Percentiles rank a stretch among this genome's conserved stretches.
Evolutionary conservation across 1,140 invertebrate species (phyloP).

Genomic region (Drosophila leontia): DNA sequence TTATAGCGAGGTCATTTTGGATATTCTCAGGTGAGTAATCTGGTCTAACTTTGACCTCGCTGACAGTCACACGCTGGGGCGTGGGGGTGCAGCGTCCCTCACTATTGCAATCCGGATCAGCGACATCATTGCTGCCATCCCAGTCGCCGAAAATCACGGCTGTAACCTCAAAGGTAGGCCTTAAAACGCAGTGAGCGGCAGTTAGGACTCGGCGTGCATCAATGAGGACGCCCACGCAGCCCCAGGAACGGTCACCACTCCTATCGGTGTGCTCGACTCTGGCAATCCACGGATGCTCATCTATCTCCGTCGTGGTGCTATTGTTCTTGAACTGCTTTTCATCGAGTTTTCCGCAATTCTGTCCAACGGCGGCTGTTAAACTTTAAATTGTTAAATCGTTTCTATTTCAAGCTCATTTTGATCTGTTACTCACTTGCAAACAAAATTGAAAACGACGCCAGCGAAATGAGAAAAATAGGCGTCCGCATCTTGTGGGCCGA

Average conservation of each 20-base stretch:
- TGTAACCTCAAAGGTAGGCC: neutral
- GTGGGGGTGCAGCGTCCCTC: slow-evolving; percentile 1
- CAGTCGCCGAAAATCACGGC: slow-evolving; percentile 29
- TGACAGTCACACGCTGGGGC: neutral
- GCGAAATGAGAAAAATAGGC: neutral
- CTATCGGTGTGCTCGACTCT: neutral
- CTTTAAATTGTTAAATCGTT: neutral
- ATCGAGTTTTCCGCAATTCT: slow-evolving; percentile 28
- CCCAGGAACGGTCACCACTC: neutral
- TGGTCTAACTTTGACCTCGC: slow-evolving; percentile 3
- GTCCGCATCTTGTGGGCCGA: neutral
- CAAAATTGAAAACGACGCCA: neutral
- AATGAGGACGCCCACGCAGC: slow-evolving; percentile 21
- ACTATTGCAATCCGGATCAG: slow-evolving; percentile 10
- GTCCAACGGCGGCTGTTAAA: neutral
- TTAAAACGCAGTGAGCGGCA: slow-evolving; percentile 12
- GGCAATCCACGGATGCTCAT: slow-evolving; percentile 33
- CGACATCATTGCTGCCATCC: neutral
- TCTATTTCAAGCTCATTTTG: too few species aligned
- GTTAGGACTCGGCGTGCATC: slow-evolving; percentile 19
- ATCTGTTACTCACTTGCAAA: neutral
- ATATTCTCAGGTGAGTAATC: neutral
- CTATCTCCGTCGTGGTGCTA: neutral
- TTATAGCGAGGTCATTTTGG: slow-evolving; percentile 22
- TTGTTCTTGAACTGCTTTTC: slow-evolving; percentile 21